Base-by-base conservation (phyloP, 2,888 invertebrate species). In the Drosophila parthenogenetica region DNA sequence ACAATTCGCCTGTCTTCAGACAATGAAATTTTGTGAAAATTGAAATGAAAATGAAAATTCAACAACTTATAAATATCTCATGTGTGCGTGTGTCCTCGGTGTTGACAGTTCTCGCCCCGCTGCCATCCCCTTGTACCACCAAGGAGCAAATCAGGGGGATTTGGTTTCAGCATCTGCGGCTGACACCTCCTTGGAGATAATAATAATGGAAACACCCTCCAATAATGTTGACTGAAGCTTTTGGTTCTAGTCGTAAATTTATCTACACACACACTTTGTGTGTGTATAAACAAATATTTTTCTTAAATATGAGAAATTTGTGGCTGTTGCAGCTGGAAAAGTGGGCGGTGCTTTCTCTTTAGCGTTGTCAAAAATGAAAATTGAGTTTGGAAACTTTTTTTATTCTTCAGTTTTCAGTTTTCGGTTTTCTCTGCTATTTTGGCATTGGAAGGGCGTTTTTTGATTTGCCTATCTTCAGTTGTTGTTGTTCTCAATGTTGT, bases 331-430 rank as follows among this genome's bases (percentile, higher is more conserved):
- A 57, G 57, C 42, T 46, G 45, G 25, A 51, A 65, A 76, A 72
- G 65, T 77, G 79, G 79, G 81, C 79, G 79, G 57, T 40, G 46
- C 68, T 69, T 71, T 37, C n/a, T 63, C 61, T 66, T 32, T 49
- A 35, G 64, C 46, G 62, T 62, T 81, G 88, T 88, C 73, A 80
- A 55, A 88, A 79, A 77, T 85, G 79, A 80, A 85, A 85, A 85
- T 89, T 89, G 86, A 85, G 89, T 85, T 85, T 82, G 71, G 65
- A 89, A 85, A 89, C 75, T 85, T 89, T 78, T 77, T 72, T 64
- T 46, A 53, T 55, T 62, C 63, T 2, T 35, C 35, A 35, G 13
- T 29, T 29, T 29, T 29, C 8, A 29, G 55, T 25, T 48, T 55
- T 22, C 22, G 22, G 22, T 22, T 22, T 59, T 46, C 53, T 48